These are phyloP conservation scores for Calonectris borealis DNA, from an alignment of 2,113 vertebrate species.

Conservation along the genomic window DNA sequence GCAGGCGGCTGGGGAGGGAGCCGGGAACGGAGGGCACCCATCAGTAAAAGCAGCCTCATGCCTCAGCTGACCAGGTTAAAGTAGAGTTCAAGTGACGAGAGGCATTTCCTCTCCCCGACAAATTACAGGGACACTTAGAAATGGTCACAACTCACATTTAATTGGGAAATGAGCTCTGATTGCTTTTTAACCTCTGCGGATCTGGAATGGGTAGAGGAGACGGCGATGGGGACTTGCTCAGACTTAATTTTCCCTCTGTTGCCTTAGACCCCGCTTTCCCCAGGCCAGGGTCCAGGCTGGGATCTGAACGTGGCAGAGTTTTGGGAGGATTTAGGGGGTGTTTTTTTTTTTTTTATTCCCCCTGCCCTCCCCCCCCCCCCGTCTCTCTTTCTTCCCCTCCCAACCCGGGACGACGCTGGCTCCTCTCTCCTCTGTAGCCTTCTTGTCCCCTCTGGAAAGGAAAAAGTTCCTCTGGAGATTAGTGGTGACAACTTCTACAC, in stretches of 20 bases:
- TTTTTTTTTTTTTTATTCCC: too few species aligned
- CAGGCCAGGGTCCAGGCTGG: background rate
- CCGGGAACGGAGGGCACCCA: background rate
- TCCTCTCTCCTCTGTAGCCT: background rate
- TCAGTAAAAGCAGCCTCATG: background rate
- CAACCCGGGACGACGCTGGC: accelerated
- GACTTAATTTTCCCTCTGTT: background rate
- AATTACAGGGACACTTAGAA: background rate
- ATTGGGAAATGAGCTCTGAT: background rate
- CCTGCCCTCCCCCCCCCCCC: accelerated
- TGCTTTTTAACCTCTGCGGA: background rate
- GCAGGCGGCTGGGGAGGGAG: background rate
- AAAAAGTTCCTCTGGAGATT: background rate
- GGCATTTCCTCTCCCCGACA: background rate
- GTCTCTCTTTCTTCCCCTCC: accelerated
- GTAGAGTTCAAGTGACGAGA: background rate
- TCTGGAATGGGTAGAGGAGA: background rate
- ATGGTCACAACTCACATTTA: background rate
- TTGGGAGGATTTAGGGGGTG: background rate
- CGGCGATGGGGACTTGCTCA: background rate
- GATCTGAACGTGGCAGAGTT: background rate
- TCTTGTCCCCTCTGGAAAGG: background rate
- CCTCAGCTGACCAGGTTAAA: background rate
- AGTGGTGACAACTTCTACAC: background rate
- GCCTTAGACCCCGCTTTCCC: accelerated